These are phyloP conservation scores for Coreoperca whiteheadi DNA, from an alignment of 2,113 vertebrate genomes.

Conservation along the genomic window DNA sequence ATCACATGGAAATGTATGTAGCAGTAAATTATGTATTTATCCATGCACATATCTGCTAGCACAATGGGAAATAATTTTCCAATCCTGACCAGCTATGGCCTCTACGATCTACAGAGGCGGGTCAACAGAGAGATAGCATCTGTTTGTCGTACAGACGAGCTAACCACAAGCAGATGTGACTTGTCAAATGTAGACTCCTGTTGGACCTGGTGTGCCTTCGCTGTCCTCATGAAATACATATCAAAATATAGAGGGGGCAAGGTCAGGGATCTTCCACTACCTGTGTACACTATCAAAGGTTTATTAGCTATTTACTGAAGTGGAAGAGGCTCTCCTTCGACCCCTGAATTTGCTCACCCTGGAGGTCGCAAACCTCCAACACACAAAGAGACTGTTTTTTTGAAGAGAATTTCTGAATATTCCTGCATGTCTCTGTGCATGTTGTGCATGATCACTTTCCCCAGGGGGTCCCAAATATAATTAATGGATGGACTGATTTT, in stretches of 20 bases:
- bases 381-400: conserved; percentile 4
- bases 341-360: conserved; percentile 16
- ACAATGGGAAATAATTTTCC: conserved; percentile 58
- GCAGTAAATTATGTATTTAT: conserved; percentile 42
- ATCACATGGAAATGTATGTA: conserved; percentile 12
- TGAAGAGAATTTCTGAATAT: conserved; percentile 18
- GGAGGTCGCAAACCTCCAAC: conserved; percentile 45
- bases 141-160: conserved; percentile 77
- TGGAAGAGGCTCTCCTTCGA: conserved; percentile 4
- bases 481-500: conserved; percentile 18
- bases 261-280: conserved; percentile 56
- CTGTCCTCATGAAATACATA: conserved; percentile 70
- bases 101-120: too few relatives aligned
- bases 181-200: conserved; percentile 76
- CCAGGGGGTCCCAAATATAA: conserved; percentile 1
- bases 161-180: conserved; percentile 78
- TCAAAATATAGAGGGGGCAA: conserved; percentile 54
- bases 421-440: conserved; percentile 13
- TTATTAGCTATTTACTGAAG: conserved; percentile 27
- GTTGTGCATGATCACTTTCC: conserved; percentile 17
- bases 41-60: conserved; percentile 31
- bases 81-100: conserved; percentile 64
- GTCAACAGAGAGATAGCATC: conserved; percentile 76
- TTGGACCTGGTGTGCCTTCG: conserved; percentile 66
- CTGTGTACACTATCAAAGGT: conserved; percentile 42